These are phyloP conservation scores for Mormyrops attenuatus DNA, from an alignment of 2,797 vertebrate genomes.

Conservation along the genomic window DNA sequence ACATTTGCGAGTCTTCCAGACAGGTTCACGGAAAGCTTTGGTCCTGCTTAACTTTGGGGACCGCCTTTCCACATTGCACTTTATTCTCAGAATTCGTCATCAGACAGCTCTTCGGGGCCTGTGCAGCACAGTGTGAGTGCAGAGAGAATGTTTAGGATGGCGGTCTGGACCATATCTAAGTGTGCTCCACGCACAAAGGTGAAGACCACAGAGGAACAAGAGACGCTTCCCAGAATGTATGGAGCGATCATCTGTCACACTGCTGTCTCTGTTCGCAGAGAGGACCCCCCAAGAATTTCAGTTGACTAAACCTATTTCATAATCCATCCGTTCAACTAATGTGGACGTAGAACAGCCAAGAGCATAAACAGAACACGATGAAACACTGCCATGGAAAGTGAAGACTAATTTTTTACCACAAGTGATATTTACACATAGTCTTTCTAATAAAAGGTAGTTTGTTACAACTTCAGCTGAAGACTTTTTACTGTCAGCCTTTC, in stretches of 20 bases:
- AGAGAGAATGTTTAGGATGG: neutral
- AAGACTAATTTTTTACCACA: neutral
- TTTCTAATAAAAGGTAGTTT: neutral
- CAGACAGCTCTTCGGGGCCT: neutral
- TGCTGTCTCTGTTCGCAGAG: neutral
- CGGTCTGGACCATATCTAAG: neutral
- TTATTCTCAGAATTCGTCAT: neutral
- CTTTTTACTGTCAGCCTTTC: neutral
- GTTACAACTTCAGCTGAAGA: neutral
- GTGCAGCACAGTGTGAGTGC: neutral
- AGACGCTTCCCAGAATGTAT: neutral
- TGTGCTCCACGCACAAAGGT: neutral
- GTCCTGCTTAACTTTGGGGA: neutral
- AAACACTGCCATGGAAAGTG: neutral
- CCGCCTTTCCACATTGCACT: neutral
- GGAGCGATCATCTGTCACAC: neutral
- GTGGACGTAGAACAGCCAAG: neutral
- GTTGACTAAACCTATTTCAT: neutral
- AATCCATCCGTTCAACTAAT: neutral
- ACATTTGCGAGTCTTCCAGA: neutral
- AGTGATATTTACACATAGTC: neutral
- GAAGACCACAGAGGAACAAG: neutral
- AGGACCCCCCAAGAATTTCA: slow-evolving; percentile 3
- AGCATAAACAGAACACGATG: neutral
- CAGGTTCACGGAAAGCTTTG: neutral